Evolutionary conservation across 2,113 vertebrate species (phyloP), one percentile per base, ranked within the genome.

Genomic region (Menidia beryllina): DNA sequence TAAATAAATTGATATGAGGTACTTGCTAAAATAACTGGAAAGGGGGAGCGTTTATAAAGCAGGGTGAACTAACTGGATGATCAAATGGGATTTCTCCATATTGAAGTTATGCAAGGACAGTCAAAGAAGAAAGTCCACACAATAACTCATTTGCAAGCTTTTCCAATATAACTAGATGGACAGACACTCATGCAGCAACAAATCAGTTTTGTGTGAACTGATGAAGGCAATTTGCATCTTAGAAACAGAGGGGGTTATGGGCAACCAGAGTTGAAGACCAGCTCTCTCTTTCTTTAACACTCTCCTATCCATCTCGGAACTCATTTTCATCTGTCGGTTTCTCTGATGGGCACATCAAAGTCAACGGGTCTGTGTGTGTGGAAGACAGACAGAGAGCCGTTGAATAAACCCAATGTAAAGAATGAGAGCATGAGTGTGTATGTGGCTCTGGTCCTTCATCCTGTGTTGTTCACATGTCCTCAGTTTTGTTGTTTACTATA

Each of bases 321-420:
- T 89, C 74, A 79, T 84, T 88, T 79, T 75, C 68, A 87, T 86
- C 82, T 73, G 60, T 62, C 77, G 78, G 65, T 78, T 81, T 70
- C 82, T 87, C 81, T 81, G 73, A 80, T 77, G 53, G 21, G 23
- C 59, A 82, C 77, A 91, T 91, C 89, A 91, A 91, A 88, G 86
- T 79, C 76, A 20, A 56, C 52, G 61, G 75, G 50, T 69, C 0
- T 66, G 39, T 69, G 49, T 61, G 63, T 63, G 75, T 75, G 66
- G 74, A 41, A 47, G 45, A 20, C 17, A 72, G 15, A 41, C 39
- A 64, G 30, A 65, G 57, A 56, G 48, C 63, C 57, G 60, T 59
- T 82, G 70, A 70, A 74, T 81, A 61, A 75, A 63, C 26, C 34
- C n/a, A 48, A 72, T 27, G 82, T 63, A 60, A 77, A 69, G 53